phyloP scores from a whole-genome alignment of 2,113 vertebrate species.

The Crotalus tigris region DNA sequence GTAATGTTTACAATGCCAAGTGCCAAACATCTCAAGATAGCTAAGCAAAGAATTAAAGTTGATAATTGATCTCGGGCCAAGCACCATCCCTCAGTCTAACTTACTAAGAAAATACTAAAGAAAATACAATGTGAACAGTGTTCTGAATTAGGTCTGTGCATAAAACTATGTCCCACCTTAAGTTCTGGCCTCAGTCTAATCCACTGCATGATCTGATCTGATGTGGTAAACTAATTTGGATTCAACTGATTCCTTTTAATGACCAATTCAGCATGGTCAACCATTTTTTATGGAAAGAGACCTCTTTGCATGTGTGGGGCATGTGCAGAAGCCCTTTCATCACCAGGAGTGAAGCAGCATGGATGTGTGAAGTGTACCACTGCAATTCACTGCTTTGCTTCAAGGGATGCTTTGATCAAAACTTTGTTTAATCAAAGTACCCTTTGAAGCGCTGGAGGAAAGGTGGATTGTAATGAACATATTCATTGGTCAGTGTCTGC shows the following conservation, averaged over 20 bases:
- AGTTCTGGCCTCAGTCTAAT: background rate
- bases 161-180: background rate
- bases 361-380: background rate
- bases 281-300: background rate
- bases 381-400: background rate
- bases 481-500: background rate
- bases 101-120: background rate
- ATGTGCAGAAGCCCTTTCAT: background rate
- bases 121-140: background rate
- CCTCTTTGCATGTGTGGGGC: background rate
- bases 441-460: background rate
- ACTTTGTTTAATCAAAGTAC: background rate
- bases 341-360: background rate
- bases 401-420: background rate
- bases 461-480: background rate
- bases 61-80: background rate
- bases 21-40: background rate
- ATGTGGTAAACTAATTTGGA: background rate
- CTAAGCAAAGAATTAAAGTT: background rate
- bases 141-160: background rate
- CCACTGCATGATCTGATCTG: background rate
- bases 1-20: background rate
- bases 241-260: background rate
- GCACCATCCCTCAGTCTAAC: background rate
- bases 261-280: background rate